Conservation (phyloP, 2,888 invertebrate species). For the Melinaea menophilus region DNA sequence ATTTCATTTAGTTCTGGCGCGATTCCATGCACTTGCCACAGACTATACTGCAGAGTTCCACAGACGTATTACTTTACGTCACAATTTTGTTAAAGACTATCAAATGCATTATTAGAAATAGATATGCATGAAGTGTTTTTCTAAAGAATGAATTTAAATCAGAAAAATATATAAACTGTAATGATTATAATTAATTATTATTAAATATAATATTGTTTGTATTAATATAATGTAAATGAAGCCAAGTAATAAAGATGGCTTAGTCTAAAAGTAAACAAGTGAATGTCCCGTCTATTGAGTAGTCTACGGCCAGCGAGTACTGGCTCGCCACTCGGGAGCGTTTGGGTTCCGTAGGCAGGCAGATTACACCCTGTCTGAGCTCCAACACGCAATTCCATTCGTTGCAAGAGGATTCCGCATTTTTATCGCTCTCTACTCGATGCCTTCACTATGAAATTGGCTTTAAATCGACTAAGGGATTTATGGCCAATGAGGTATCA, state of each 20-base stretch:
- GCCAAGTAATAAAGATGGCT: background rate
- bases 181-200: too few relatives aligned
- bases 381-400: conserved; percentile 74
- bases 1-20: conserved; percentile 78
- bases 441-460: conserved; percentile 59
- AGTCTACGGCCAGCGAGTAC: conserved; percentile 56
- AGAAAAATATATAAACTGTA: too few relatives aligned
- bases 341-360: conserved; percentile 70
- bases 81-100: background rate
- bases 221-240: too few relatives aligned
- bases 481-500: conserved; percentile 33
- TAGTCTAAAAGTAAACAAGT: background rate
- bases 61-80: conserved; percentile 14
- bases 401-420: conserved; percentile 68
- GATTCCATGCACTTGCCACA: conserved; percentile 70
- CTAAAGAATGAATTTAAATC: too few relatives aligned
- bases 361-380: conserved; percentile 76
- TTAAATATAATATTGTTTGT: too few relatives aligned
- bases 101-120: background rate
- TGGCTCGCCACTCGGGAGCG: conserved; percentile 64
- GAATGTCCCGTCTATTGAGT: conserved; percentile 12
- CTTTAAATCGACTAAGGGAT: conserved; percentile 41
- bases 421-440: conserved; percentile 64
- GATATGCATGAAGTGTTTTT: too few relatives aligned
- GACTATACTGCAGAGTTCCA: conserved; percentile 36